Conservation (phyloP, 2,888 invertebrate genomes). For the Drosophila demipolita region DNA sequence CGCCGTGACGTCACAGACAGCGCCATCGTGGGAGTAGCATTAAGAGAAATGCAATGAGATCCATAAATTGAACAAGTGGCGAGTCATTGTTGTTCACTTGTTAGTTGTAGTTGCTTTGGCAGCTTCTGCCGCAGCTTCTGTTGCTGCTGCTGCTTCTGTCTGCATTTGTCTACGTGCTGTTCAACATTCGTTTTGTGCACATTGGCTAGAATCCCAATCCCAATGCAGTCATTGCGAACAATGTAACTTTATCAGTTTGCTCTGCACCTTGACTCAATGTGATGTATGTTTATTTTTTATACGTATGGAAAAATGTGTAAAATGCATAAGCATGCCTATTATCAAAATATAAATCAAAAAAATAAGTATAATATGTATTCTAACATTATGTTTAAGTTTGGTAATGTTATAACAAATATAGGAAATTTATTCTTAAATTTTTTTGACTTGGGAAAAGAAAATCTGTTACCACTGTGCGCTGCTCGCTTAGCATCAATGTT, state of each 20-base stretch:
- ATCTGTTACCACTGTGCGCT: slow-evolving; percentile 38
- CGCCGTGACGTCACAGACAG: slow-evolving; percentile 48
- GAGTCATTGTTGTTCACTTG: slow-evolving; percentile 14
- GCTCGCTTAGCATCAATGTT: slow-evolving; percentile 39
- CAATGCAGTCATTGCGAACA: slow-evolving; percentile 18
- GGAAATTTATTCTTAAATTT: not conserved
- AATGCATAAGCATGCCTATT: not conserved
- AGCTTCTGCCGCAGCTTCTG: slow-evolving; percentile 9
- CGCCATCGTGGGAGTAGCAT: slow-evolving; percentile 7
- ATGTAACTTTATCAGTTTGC: slow-evolving; percentile 7
- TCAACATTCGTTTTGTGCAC: slow-evolving; percentile 44
- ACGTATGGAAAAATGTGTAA: not conserved
- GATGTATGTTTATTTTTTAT: not conserved
- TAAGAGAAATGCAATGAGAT: slow-evolving; percentile 21
- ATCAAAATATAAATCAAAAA: not conserved
- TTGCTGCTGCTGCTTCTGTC: slow-evolving; percentile 18
- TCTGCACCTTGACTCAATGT: slow-evolving; percentile 7
- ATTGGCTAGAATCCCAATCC: slow-evolving; percentile 32
- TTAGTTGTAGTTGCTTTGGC: slow-evolving; percentile 21
- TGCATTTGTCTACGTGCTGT: slow-evolving; percentile 55
- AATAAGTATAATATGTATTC: not conserved
- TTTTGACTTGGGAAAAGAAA: not conserved
- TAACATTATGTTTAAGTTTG: not conserved
- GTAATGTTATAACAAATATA: not conserved
- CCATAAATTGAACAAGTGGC: slow-evolving; percentile 17